phyloP scores from a whole-genome alignment of 1,140 invertebrate genomes.

The Leptopilina clavipes region DNA sequence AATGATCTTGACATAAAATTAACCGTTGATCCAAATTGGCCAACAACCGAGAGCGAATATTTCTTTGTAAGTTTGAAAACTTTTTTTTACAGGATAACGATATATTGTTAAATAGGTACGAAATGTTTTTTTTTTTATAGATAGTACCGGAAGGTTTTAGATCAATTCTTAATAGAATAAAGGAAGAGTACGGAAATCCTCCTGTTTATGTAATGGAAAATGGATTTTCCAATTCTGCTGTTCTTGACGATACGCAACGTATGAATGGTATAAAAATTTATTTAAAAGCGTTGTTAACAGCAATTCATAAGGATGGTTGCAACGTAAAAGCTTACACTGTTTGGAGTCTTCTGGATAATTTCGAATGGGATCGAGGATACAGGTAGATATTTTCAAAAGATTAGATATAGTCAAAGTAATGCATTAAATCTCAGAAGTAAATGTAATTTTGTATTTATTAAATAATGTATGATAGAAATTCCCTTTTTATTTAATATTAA shows the following conservation, averaged over 20 bases:
- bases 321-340: constrained; percentile 80
- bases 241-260: constrained; percentile 69
- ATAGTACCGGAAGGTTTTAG: constrained; percentile 76
- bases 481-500: no score
- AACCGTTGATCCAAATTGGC: constrained; percentile 59
- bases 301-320: constrained; percentile 67
- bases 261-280: constrained; percentile 70
- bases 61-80: constrained; percentile 55
- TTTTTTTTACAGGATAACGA: background rate
- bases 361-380: constrained; percentile 82
- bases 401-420: no score
- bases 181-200: constrained; percentile 78
- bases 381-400: constrained; percentile 70
- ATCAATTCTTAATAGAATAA: constrained; percentile 78
- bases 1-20: constrained; percentile 58
- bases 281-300: constrained; percentile 69
- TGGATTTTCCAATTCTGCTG: constrained; percentile 68
- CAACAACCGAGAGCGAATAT: constrained; percentile 61
- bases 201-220: constrained; percentile 83
- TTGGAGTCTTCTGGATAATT: constrained; percentile 87
- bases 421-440: no score
- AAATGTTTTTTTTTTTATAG: no score
- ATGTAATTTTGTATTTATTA: no score
- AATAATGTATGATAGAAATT: no score
- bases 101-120: no score